Evolutionary conservation across 2,888 invertebrate species (phyloP).

Genomic region (Julus scanicus): DNA sequence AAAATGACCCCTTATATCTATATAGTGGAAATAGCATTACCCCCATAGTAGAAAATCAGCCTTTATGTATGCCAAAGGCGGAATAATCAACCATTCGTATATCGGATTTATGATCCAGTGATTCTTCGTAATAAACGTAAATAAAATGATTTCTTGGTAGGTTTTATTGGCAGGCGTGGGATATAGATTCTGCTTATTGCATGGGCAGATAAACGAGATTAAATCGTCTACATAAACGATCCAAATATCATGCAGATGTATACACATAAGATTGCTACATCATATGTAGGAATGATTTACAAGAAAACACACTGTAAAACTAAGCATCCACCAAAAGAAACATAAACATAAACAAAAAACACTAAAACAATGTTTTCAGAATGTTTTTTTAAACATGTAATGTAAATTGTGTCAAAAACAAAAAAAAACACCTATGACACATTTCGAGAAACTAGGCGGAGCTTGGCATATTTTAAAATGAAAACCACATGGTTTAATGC

Average conservation of each 20-base stretch:
- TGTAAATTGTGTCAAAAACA: too few species aligned
- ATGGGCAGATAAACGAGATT: background rate
- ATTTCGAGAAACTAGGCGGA: too few species aligned
- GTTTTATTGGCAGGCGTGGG: constrained; percentile 7
- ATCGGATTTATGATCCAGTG: background rate
- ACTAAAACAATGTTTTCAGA: too few species aligned
- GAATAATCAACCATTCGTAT: background rate
- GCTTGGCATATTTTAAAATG: too few species aligned
- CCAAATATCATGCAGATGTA: background rate
- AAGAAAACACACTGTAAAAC: too few species aligned
- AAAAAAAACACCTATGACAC: too few species aligned
- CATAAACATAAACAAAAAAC: too few species aligned
- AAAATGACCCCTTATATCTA: background rate
- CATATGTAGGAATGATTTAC: too few species aligned
- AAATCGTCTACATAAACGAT: background rate
- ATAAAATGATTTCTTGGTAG: background rate
- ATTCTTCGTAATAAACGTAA: background rate
- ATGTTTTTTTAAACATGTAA: too few species aligned
- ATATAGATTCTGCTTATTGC: background rate
- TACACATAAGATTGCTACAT: background rate
- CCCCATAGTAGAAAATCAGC: background rate
- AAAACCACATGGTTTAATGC: too few species aligned
- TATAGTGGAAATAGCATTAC: background rate
- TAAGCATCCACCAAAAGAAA: too few species aligned
- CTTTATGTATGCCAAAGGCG: background rate